Evolutionary conservation across 2,888 invertebrate species (phyloP), one percentile per base, ranked within the genome.

Genomic region (Eupeodes latifasciatus): DNA sequence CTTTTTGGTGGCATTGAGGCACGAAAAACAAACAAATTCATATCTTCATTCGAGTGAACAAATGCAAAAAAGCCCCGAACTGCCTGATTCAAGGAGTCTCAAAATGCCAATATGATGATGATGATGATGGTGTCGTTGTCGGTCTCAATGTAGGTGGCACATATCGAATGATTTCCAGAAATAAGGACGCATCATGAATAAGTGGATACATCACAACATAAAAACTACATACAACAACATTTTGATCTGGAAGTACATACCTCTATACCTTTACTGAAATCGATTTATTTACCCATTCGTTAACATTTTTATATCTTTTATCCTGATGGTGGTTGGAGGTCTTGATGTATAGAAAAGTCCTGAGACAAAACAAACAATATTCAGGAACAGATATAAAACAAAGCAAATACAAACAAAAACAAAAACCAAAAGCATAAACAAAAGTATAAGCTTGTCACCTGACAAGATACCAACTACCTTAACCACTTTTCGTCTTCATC

Each of bases 231-330:
- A 71, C 57, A 85, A 85, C 44, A 27, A 27, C 27, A 3, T 27
- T 27, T 40, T 5, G 40, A 40, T 7, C 40, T 71, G 36, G 64
- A 80, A 85, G 81, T 76, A 81, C 74, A 4, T 40, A 81, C 74
- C 40, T 40, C 5, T 40, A 40, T 40, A 40, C 40, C 27, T 27
- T 27, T 27, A 40, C 40, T 64, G 19, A 76, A 81, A 81, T 85
- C 81, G 81, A 85, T 85, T 66, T 85, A 76, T 81, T 85, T 76
- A 85, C 66, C 76, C 76, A 81, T 76, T 76, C 76, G 57, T 71
- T 75, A 69, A 80, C 49, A 71, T 71, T 82, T 53, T 55, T 62
- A 36, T 55, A 40, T 47, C 55, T 82, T 67, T 44, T 53, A 57
- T 44, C 59, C 47, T 55, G 27, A 27, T 27, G 27, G 27, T 27